phyloP scores from a whole-genome alignment of 1,140 invertebrate species.

The Drosophila ficusphila region DNA sequence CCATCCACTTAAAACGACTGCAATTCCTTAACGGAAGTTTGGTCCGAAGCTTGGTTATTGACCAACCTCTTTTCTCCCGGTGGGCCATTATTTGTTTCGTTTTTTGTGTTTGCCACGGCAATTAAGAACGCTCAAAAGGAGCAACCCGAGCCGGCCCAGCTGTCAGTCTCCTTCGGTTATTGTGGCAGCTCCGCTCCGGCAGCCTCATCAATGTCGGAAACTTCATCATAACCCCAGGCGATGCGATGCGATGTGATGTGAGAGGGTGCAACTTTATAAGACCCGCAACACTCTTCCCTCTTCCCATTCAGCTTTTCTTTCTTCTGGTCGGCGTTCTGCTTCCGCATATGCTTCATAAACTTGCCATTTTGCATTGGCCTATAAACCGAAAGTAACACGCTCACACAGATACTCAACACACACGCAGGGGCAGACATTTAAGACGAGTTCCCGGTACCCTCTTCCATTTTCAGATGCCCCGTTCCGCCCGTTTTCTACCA shows the following conservation, averaged over 20 bases:
- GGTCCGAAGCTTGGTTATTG: constrained; percentile 1
- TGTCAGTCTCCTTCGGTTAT: constrained; percentile 26
- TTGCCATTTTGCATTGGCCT: constrained; percentile 72
- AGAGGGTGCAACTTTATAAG: constrained; percentile 5
- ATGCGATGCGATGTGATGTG: constrained; percentile 4
- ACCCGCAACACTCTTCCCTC: neutral
- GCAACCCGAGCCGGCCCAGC: constrained; percentile 15
- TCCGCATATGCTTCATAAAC: constrained; percentile 66
- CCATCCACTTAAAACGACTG: neutral
- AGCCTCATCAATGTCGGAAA: constrained; percentile 46
- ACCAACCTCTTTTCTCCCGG: constrained; percentile 3
- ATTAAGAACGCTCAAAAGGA: constrained; percentile 61
- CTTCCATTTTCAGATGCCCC: constrained; percentile 18
- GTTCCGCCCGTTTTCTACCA: constrained; percentile 7
- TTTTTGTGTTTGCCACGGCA: constrained; percentile 49
- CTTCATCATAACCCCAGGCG: constrained; percentile 36
- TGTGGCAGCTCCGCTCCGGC: constrained; percentile 35
- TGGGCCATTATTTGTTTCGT: constrained; percentile 13
- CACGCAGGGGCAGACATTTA: constrained; percentile 35
- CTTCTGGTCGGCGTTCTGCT: constrained; percentile 7
- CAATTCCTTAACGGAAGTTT: neutral
- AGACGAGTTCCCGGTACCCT: constrained; percentile 34
- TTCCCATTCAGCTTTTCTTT: too few relatives aligned
- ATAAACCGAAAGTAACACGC: constrained; percentile 72
- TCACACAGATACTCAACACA: constrained; percentile 13